Evolutionary conservation across 35 echinoderm and acorn worm species (phyloP), one percentile per base, ranked within the genome.

Genomic region (Lytechinus variegatus): DNA sequence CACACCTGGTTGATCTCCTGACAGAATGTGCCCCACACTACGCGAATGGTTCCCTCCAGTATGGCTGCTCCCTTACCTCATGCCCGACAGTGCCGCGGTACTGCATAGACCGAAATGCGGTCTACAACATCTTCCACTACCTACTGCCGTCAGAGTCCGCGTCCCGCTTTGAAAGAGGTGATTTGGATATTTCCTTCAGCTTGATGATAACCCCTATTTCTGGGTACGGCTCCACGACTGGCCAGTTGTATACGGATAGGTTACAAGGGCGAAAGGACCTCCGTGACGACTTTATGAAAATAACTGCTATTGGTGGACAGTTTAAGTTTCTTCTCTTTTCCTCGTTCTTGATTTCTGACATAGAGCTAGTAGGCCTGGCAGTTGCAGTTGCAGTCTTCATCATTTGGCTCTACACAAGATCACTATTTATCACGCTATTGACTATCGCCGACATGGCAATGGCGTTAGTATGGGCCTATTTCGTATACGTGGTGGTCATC

Each of bases 391-490:
- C 61, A 12, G 11, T 96, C 10, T 94, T 87, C 44, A 94, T 97
- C 53, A 95, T 97, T 10, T 95, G 94, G 94, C 53, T 95, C 3
- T 97, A 97, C 72, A 97, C 89, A 5, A 58, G 94, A 55, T 97
- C 96, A 28, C 19, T 97, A 4, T 97, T 97, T 79, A 95, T 97
- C 54, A 95, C 96, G 1, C 8, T 95, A 4, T 93, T 97, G 94
- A 95, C 96, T 1, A 52, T 97, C 19, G n/a, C 95, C 16, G 89
- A 95, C 90, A 95, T 97, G 54, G 89, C 52, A 5, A 92, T 97
- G 57, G 95, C 96, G 3, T 86, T 97, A 10, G 28, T 92, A 9
- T 13, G 95, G 28, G 89, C 96, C n/a, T 97, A 97, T 79, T 97
- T 97, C 66, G 33, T 92, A 5, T 97, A 97, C 61, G 12, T 52